A percentile compares a stretch with the other conserved stretches of the same genome.
These are phyloP conservation scores for Oreochromis mossambicus DNA, from an alignment of 2,797 vertebrate species.

Conservation along the genomic window DNA sequence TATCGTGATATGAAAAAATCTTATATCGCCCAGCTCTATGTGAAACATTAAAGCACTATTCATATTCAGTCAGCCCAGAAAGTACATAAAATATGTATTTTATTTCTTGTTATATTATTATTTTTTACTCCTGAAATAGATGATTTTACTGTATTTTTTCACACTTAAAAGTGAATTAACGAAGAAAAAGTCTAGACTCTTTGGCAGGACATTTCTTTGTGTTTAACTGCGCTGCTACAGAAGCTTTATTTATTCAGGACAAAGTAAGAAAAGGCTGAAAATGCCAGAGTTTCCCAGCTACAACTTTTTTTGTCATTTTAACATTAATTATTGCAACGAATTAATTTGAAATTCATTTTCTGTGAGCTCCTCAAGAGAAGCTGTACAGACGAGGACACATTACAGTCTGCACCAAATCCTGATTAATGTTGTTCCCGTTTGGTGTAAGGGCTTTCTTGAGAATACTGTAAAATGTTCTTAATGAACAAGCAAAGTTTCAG, in stretches of 20 bases:
- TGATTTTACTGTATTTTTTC: background rate
- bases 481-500: background rate
- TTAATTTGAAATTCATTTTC: background rate
- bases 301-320: background rate
- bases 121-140: background rate
- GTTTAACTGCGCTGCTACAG: fast-evolving
- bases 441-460: background rate
- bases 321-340: background rate
- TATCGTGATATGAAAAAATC: no score
- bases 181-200: background rate
- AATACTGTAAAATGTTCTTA: background rate
- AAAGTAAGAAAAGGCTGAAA: background rate
- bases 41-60: no score
- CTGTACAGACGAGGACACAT: background rate
- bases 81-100: background rate
- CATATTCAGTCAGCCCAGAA: background rate
- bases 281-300: background rate
- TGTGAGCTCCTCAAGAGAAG: background rate
- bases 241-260: background rate
- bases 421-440: background rate
- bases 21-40: no score
- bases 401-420: background rate
- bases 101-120: background rate
- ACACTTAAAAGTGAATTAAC: fast-evolving
- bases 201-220: background rate